Evolutionary conservation across 2,113 vertebrate species (phyloP).

Genomic region (Egretta garzetta): DNA sequence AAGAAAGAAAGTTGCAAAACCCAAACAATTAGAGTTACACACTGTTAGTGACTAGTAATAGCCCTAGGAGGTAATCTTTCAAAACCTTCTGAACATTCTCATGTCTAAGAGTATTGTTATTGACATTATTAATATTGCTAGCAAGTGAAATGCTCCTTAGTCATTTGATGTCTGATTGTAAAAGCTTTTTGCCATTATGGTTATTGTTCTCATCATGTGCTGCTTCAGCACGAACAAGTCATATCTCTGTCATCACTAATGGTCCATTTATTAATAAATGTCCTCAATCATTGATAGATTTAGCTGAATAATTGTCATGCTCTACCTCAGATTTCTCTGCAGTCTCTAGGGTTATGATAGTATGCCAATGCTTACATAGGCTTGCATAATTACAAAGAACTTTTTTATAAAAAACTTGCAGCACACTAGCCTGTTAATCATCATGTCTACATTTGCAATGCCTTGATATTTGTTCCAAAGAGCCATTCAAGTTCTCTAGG

Average conservation of each 20-base stretch:
- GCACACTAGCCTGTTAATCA: not conserved
- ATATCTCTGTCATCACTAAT: constrained; percentile 16
- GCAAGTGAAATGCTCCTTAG: not conserved
- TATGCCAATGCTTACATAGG: not conserved
- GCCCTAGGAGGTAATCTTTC: not conserved
- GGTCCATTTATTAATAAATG: constrained; percentile 3
- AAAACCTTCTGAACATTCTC: not conserved
- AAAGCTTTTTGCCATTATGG: constrained; percentile 29
- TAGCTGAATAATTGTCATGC: not conserved
- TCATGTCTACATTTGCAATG: not conserved
- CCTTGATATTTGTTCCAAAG: not conserved
- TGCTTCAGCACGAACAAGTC: not conserved
- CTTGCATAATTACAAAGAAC: not conserved
- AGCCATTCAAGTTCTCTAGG: not conserved
- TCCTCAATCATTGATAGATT: not conserved
- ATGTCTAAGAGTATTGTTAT: not conserved
- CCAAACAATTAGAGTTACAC: not conserved
- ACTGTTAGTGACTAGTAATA: not conserved
- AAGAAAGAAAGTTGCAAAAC: too few relatives aligned
- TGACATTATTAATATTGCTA: not conserved
- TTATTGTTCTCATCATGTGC: not conserved
- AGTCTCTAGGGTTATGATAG: not conserved
- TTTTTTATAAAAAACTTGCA: not conserved
- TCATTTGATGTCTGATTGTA: not conserved
- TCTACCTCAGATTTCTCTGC: not conserved